These are phyloP conservation scores for Hyposoter didymator DNA, from an alignment of 2,888 invertebrate species.

Conservation along the genomic window DNA sequence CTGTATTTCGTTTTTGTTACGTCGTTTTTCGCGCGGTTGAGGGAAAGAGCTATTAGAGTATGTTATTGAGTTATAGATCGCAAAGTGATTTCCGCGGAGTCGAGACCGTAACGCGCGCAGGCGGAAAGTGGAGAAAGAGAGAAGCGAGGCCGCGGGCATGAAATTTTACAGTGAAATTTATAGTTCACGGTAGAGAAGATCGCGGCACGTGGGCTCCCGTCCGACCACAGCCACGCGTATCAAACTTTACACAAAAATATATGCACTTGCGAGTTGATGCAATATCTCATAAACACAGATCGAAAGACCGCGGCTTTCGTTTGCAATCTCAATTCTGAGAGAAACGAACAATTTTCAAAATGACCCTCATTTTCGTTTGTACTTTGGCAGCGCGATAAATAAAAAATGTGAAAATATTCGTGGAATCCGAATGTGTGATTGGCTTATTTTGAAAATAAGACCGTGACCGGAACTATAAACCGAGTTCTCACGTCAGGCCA, in stretches of 20 bases:
- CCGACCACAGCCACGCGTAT: slow-evolving; percentile 50
- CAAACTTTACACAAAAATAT: background rate
- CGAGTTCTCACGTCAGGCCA: slow-evolving; percentile 59
- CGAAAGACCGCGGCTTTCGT: background rate
- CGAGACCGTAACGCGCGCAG: slow-evolving; percentile 44
- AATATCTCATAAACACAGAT: background rate
- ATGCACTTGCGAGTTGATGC: slow-evolving; percentile 27
- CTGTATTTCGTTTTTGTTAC: slow-evolving; percentile 17
- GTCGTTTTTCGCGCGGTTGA: slow-evolving; percentile 19
- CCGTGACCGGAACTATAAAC: slow-evolving; percentile 56
- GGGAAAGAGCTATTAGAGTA: slow-evolving; percentile 21
- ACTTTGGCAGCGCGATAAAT: background rate
- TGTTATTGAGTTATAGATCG: slow-evolving; percentile 53
- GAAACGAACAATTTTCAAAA: background rate
- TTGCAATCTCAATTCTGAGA: background rate
- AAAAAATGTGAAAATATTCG: background rate
- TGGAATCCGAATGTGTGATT: background rate
- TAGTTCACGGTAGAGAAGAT: slow-evolving; percentile 60
- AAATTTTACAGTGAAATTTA: slow-evolving; percentile 65
- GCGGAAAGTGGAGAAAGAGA: slow-evolving; percentile 47
- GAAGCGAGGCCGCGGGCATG: slow-evolving; percentile 36
- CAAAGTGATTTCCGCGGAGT: slow-evolving; percentile 50
- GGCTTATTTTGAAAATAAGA: slow-evolving; percentile 17
- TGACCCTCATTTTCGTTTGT: background rate
- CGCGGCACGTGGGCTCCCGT: slow-evolving; percentile 52